A percentile compares a stretch with the other conserved stretches of the same genome.
Conservation (phyloP, 2,888 invertebrate species). For the Ochlodes sylvanus region DNA sequence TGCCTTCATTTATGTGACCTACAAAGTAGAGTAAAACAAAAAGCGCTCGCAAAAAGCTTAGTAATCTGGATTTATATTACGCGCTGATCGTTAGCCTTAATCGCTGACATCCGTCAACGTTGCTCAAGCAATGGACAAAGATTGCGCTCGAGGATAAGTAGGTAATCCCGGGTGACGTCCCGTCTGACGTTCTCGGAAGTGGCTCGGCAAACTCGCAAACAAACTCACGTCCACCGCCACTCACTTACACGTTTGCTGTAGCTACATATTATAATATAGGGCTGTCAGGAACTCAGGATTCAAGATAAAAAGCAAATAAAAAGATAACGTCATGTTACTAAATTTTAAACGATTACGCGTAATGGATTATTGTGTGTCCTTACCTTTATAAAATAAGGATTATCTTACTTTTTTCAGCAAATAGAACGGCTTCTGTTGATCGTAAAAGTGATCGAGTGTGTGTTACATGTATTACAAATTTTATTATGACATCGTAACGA, state of each 20-base stretch:
- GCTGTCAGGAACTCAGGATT: constrained; percentile 16
- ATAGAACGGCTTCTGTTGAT: neutral
- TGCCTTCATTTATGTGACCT: constrained; percentile 14
- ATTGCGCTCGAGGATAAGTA: constrained; percentile 32
- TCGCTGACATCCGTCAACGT: constrained; percentile 30
- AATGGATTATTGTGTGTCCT: neutral
- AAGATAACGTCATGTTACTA: neutral
- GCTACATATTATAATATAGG: constrained; percentile 19
- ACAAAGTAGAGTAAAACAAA: constrained; percentile 9
- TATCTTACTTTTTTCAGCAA: neutral
- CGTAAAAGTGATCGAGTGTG: too few species aligned
- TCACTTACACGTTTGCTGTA: constrained; percentile 79
- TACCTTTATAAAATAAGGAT: too few species aligned
- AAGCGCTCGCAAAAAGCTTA: constrained; percentile 22
- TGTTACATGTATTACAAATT: too few species aligned
- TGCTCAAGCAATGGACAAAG: constrained; percentile 24
- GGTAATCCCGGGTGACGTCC: constrained; percentile 34
- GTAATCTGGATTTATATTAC: constrained; percentile 29
- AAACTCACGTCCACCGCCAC: constrained; percentile 77
- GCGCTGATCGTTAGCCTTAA: constrained; percentile 33
- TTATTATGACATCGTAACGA: too few species aligned
- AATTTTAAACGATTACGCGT: neutral
- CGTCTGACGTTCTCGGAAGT: constrained; percentile 63
- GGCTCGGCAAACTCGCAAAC: constrained; percentile 70
- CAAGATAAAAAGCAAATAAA: neutral